Evolutionary conservation across 2,888 invertebrate species (phyloP), one percentile per base, ranked within the genome.

Genomic region (Chesias legatella): DNA sequence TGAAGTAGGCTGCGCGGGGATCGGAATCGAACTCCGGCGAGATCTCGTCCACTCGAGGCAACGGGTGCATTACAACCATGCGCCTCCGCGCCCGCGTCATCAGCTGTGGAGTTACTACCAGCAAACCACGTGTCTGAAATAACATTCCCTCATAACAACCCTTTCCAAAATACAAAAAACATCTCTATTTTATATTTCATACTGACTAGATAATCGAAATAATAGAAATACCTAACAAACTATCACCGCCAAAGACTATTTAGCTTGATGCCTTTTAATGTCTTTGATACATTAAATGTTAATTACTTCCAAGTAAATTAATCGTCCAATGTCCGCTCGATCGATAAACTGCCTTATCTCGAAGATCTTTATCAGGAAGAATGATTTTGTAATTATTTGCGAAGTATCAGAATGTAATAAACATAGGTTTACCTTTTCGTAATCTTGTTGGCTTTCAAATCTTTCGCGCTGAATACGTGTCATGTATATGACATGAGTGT

Each of bases 401-500:
- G 5, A 17, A 3, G 13, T 6, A 5, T 23, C 33, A 33, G 5
- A 17, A 17, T 17, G 3, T 3, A 17, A 17, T 5, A 17, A 11
- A 17, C 2, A 17, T 17, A 17, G 13, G 13, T 17, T 72, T 86
- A 97, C 97, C 90, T 93, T 90, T 46, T 95, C 90, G 75, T 98
- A 99, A 62, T 97, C 96, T 48, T 94, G 94, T 62, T 93, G 90
- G 22, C 91, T 92, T 5, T 89, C 75, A 75, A 99, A 99, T 59
- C 99, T 90, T 80, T 99, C 99, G 29, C 93, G 92, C 76, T 99
- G 99, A 60, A 99, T 98, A 57, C 99, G 92, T 0, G 99, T 99
- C 95, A 99, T 97, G 72, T 99, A 99, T 20, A 99, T 86, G 0
- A 99, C 98, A 81, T 99, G 99, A 0, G 98, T 98, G 48, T 95